Base-by-base conservation (phyloP, 1,140 invertebrate genomes). In the Venturia canescens region DNA sequence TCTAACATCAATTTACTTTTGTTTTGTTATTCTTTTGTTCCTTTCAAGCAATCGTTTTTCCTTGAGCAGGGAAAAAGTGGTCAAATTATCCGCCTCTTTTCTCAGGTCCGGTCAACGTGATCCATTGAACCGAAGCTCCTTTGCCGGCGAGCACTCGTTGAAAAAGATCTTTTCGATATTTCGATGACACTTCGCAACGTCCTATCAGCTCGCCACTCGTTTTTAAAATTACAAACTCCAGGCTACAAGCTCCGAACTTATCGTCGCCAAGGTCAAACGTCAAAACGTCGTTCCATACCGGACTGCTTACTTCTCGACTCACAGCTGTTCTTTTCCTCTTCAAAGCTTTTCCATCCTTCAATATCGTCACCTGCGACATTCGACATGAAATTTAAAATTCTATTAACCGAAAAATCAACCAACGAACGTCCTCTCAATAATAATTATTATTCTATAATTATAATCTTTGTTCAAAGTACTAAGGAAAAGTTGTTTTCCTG, bases 281-380 rank as follows among this genome's bases (percentile, higher is more conserved):
- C 81, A 98, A 92, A 0, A 96, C 97, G 87, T 98, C 97, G 88
- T 98, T 98, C 90, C 97, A 98, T 0, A 97, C 96, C 0, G 97
- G 97, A 90, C 95, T 96, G 0, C 96, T 93, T 0, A 96, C 97
- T 84, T 97, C 97, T 82, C 96, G 94, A 86, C 96, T 96, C 0
- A 98, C 96, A 34, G 96, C 95, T 0, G 97, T 98, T 91, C 98
- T 98, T 90, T 97, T 98, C 91, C 98, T 98, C 92, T 98, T 98
- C 80, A 95, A 93, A 82, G 93, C 93, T 87, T 95, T 95, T 21
- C 95, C 95, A 87, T 97, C 96, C 29, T 96, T 95, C 21, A 96
- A 93, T 0, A 97, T 92, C 83, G 95, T 95, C 9, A 97, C 88
- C 89, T 90, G 67, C 7, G 80, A 81, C 50, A 48, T 50, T 26